Evolutionary conservation across 1,140 invertebrate genomes (phyloP).

Genomic region (Limonius californicus): DNA sequence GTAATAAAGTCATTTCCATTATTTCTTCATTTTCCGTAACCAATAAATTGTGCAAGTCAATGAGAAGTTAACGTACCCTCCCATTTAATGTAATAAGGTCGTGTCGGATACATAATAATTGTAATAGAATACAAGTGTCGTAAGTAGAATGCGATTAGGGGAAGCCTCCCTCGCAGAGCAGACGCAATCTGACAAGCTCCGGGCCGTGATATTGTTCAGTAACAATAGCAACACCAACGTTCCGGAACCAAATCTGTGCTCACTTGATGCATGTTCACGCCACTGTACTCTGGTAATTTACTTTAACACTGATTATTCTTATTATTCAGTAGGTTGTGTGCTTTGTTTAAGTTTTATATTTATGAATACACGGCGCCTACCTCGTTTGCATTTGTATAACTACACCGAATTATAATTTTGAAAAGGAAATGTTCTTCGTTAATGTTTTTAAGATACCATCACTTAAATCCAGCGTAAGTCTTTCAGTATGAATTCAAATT

Average conservation of each 20-base stretch:
- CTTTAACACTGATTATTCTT: constrained; percentile 13
- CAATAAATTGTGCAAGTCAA: constrained; percentile 2
- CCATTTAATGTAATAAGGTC: constrained; percentile 11
- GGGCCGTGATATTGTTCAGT: constrained; percentile 8
- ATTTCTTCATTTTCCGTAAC: background rate
- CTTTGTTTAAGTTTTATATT: background rate
- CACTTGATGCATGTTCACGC: constrained; percentile 23
- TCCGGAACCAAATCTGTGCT: constrained; percentile 24
- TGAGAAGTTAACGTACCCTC: constrained; percentile 7
- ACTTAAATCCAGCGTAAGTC: background rate
- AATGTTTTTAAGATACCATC: background rate
- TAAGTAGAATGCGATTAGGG: constrained; percentile 12
- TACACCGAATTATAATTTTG: background rate
- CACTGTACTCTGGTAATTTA: constrained; percentile 23
- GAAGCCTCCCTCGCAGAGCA: constrained; percentile 8
- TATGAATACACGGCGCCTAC: background rate
- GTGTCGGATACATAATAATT: constrained; percentile 15
- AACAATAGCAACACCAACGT: constrained; percentile 19
- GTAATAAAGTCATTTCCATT: background rate
- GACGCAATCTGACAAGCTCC: constrained; percentile 10
- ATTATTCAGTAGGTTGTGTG: background rate
- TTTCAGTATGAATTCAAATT: background rate
- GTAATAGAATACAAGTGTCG: constrained; percentile 13
- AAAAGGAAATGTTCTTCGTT: background rate
- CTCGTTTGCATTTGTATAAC: background rate